A percentile compares a stretch with the other conserved stretches of the same genome.
These are phyloP conservation scores for Knipowitschia caucasica DNA, from an alignment of 2,797 vertebrate species.

Conservation along the genomic window DNA sequence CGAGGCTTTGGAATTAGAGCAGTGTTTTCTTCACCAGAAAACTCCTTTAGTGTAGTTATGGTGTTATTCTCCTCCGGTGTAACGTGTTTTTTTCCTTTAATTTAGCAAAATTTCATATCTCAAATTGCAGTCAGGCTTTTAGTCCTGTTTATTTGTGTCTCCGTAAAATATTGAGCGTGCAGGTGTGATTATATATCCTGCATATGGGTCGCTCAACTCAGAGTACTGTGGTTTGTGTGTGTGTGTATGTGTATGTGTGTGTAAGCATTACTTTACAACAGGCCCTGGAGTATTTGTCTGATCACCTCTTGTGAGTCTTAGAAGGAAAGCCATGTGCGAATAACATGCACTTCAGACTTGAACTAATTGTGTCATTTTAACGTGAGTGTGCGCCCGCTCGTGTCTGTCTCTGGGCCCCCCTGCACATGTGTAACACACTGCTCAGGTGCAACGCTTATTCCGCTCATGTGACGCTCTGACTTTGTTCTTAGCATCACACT, in stretches of 20 bases:
- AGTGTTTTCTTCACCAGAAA: slow-evolving; percentile 58
- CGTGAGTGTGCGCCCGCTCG: slow-evolving; percentile 69
- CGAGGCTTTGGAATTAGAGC: slow-evolving; percentile 68
- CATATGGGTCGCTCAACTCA: slow-evolving; percentile 33
- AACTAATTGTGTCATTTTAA: slow-evolving; percentile 80
- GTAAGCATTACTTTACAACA: slow-evolving; percentile 63
- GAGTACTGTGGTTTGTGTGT: slow-evolving; percentile 45
- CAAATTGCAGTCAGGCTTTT: slow-evolving; percentile 54
- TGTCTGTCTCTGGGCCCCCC: slow-evolving; percentile 51
- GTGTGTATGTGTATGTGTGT: slow-evolving; percentile 23
- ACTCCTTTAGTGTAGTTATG: slow-evolving; percentile 60
- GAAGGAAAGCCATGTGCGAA: slow-evolving; percentile 67
- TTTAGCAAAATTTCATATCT: slow-evolving; percentile 38
- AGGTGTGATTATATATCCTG: slow-evolving; percentile 37
- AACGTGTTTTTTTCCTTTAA: background rate
- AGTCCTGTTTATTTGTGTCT: slow-evolving; percentile 46
- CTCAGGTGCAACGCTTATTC: slow-evolving; percentile 67
- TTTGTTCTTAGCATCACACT: background rate
- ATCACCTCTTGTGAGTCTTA: slow-evolving; percentile 73
- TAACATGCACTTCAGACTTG: slow-evolving; percentile 75
- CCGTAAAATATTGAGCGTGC: slow-evolving; percentile 18
- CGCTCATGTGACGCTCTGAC: background rate
- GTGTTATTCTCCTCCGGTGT: slow-evolving; percentile 53
- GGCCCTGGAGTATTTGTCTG: slow-evolving; percentile 70
- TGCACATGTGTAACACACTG: slow-evolving; percentile 49